These are phyloP conservation scores for Polyploca ridens DNA, from an alignment of 2,888 invertebrate genomes.

Conservation along the genomic window DNA sequence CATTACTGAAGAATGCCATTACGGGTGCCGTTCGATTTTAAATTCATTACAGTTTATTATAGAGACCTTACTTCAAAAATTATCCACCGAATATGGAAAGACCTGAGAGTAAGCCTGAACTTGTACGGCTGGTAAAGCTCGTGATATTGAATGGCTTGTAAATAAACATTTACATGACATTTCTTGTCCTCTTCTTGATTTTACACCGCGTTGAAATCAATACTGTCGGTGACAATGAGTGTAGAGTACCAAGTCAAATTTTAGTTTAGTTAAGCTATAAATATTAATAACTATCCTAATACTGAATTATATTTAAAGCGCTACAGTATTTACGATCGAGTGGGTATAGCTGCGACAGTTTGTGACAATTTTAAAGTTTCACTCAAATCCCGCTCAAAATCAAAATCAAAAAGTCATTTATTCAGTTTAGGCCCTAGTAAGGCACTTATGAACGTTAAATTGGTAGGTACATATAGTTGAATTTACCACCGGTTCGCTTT, in stretches of 20 bases:
- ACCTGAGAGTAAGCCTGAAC: constrained; percentile 10
- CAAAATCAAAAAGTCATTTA: too few species aligned
- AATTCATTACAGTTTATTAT: constrained; percentile 42
- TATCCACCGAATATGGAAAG: constrained; percentile 17
- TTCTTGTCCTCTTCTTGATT: neutral
- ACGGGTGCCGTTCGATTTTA: constrained; percentile 29
- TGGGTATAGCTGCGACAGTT: too few species aligned
- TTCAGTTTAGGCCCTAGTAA: too few species aligned
- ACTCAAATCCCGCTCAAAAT: too few species aligned
- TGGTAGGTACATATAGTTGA: too few species aligned
- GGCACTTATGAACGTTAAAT: too few species aligned
- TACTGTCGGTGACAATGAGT: too few species aligned
- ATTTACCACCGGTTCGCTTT: too few species aligned
- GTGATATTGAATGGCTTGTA: neutral
- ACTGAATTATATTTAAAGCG: too few species aligned
- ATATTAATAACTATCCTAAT: too few species aligned
- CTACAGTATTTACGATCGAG: too few species aligned
- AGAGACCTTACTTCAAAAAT: constrained; percentile 28
- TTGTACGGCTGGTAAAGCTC: neutral
- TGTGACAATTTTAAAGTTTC: too few species aligned
- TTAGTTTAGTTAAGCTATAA: neutral
- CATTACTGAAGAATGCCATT: constrained; percentile 42
- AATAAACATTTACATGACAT: neutral
- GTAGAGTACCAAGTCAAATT: neutral
- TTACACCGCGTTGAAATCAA: neutral